These are phyloP conservation scores for Capitulum mitella DNA, from an alignment of 2,888 invertebrate species.

Conservation along the genomic window DNA sequence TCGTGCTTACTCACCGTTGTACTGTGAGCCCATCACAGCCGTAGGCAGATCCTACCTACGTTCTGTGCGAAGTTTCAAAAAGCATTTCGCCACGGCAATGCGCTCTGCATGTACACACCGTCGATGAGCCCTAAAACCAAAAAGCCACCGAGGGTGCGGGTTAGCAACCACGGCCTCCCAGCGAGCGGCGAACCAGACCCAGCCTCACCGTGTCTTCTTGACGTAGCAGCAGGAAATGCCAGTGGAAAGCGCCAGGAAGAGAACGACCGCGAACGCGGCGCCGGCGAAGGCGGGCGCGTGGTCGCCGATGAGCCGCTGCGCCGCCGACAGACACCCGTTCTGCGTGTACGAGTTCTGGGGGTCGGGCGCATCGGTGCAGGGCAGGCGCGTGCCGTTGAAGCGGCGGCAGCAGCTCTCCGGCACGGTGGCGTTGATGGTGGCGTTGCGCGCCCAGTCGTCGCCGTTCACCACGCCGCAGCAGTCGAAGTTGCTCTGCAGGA, in stretches of 20 bases:
- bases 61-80: no score
- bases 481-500: conserved; percentile 56
- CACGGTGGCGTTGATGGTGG: neutral
- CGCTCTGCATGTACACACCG: no score
- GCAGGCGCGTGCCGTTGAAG: neutral
- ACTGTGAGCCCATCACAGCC: no score
- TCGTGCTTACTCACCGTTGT: no score
- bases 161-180: no score
- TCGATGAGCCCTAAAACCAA: no score
- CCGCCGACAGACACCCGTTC: neutral
- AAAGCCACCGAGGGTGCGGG: no score
- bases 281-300: neutral
- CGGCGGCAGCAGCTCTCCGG: neutral
- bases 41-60: no score
- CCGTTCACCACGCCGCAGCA: conserved; percentile 72
- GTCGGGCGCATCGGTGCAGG: neutral
- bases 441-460: conserved; percentile 37
- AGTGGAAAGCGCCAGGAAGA: neutral
- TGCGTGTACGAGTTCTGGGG: neutral
- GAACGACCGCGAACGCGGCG: neutral
- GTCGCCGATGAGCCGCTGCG: neutral
- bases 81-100: no score
- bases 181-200: no score
- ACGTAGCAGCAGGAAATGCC: neutral
- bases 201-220: neutral